These are phyloP conservation scores for Hyles vespertilio DNA, from an alignment of 1,140 invertebrate genomes.

Conservation along the genomic window DNA sequence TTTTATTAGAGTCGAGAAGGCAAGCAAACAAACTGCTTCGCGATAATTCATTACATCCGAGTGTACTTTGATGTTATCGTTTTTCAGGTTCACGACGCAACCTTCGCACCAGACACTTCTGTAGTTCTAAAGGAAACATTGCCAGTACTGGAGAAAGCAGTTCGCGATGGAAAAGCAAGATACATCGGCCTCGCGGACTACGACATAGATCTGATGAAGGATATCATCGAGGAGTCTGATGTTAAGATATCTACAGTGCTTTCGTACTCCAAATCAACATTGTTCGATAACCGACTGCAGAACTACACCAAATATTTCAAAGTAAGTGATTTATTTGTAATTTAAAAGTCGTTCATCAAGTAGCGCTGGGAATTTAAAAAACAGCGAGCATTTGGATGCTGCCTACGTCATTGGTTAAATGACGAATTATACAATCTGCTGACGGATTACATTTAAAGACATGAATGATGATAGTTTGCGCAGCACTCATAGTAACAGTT, in stretches of 20 bases:
- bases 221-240: slow-evolving; percentile 82
- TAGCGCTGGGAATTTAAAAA: too few relatives aligned
- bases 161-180: slow-evolving; percentile 85
- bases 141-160: slow-evolving; percentile 85
- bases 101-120: slow-evolving; percentile 88
- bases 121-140: slow-evolving; percentile 91
- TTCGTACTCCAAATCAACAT: slow-evolving; percentile 86
- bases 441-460: too few relatives aligned
- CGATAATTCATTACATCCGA: too few relatives aligned
- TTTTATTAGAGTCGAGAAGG: too few relatives aligned
- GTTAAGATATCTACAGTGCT: slow-evolving; percentile 85
- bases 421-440: too few relatives aligned
- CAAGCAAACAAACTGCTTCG: too few relatives aligned
- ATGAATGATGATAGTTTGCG: too few relatives aligned
- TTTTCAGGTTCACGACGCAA: slow-evolving; percentile 90
- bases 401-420: too few relatives aligned
- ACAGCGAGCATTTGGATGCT: too few relatives aligned
- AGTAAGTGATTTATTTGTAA: slow-evolving; percentile 57
- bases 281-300: slow-evolving; percentile 86
- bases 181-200: slow-evolving; percentile 94
- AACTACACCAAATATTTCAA: slow-evolving; percentile 86
- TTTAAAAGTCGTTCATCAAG: neutral
- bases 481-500: too few relatives aligned
- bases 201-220: slow-evolving; percentile 84
- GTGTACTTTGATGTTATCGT: neutral